Evolutionary conservation across 2,797 vertebrate species (phyloP).

Genomic region (Tympanoctomys barrerae): DNA sequence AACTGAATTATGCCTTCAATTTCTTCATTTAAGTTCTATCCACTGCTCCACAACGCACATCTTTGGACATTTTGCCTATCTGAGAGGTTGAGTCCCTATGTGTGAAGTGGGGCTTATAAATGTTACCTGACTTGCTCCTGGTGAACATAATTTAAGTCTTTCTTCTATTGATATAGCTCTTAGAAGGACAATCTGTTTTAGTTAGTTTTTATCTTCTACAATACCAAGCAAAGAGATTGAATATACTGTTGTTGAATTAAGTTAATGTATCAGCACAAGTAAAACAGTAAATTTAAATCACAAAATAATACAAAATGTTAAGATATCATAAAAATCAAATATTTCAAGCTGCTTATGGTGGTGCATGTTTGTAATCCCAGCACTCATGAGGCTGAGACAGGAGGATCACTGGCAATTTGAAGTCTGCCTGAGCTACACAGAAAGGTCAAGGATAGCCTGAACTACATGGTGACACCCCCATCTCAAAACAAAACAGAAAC

Average conservation of each 20-base stretch:
- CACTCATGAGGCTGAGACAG: background rate
- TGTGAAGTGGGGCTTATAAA: background rate
- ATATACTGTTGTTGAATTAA: slow-evolving; percentile 20
- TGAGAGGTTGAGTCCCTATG: background rate
- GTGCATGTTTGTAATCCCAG: background rate
- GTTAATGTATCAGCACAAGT: background rate
- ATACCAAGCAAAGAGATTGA: slow-evolving; percentile 24
- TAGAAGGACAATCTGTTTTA: slow-evolving; percentile 11
- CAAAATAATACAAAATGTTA: slow-evolving; percentile 24
- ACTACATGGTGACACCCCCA: background rate
- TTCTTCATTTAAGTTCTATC: background rate
- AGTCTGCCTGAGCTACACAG: background rate
- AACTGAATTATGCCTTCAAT: background rate
- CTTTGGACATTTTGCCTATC: background rate
- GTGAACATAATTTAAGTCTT: slow-evolving; percentile 8
- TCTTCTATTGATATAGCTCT: background rate
- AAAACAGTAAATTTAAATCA: slow-evolving; percentile 5
- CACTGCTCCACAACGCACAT: slow-evolving; percentile 4
- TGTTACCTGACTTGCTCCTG: background rate
- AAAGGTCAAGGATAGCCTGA: background rate
- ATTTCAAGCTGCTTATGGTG: background rate
- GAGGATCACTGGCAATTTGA: background rate
- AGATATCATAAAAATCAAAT: background rate
- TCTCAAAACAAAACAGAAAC: background rate
- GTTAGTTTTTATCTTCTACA: slow-evolving; percentile 11